Evolutionary conservation across 2,888 invertebrate genomes (phyloP).

Genomic region (Diplazon laetatorius): DNA sequence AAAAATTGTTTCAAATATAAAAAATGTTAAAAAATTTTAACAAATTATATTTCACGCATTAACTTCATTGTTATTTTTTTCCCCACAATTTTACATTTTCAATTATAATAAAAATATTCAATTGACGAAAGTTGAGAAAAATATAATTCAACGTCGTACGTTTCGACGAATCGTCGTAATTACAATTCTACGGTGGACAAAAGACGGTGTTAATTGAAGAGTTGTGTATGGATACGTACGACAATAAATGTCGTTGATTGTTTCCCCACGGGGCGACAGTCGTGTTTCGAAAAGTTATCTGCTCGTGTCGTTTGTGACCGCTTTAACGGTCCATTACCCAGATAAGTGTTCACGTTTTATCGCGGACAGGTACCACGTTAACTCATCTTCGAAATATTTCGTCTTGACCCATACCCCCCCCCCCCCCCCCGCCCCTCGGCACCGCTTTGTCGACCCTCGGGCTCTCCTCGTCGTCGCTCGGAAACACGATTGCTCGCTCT

Average conservation of each 20-base stretch:
- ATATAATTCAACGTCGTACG: no score
- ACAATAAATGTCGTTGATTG: not conserved
- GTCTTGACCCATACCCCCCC: constrained; percentile 15
- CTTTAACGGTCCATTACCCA: constrained; percentile 49
- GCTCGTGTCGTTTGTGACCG: constrained; percentile 25
- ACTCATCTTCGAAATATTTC: constrained; percentile 27
- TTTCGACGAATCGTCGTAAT: no score
- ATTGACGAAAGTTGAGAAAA: no score
- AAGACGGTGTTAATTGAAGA: not conserved
- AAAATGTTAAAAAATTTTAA: no score
- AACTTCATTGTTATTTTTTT: not conserved
- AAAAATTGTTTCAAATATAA: no score
- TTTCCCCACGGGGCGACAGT: constrained; percentile 14
- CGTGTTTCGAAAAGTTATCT: not conserved
- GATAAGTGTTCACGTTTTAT: constrained; percentile 36
- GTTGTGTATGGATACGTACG: not conserved
- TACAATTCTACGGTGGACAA: no score
- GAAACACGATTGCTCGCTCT: not conserved
- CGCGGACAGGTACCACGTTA: not conserved
- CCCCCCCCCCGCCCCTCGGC: no score
- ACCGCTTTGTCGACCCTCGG: no score
- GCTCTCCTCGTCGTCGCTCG: no score
- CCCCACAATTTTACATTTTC: not conserved
- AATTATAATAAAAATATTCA: no score
- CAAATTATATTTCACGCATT: no score